phyloP scores from a whole-genome alignment of 92 coral and sea anemone genomes.

The Bergia puertoricense region DNA sequence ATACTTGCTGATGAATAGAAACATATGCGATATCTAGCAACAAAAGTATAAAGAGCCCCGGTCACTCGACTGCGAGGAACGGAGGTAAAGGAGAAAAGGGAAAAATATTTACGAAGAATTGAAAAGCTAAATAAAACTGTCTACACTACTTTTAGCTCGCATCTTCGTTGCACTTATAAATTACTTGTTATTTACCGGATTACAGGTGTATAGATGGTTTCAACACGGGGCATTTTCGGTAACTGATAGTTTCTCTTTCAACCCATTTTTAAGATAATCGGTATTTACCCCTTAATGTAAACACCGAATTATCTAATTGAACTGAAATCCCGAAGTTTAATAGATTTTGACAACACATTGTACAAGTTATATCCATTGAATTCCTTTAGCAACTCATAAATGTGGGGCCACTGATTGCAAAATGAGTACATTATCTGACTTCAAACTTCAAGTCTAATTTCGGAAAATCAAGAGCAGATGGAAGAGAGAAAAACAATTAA shows the following conservation, averaged over 20 bases:
- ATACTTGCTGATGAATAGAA: constrained; percentile 45
- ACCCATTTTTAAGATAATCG: not conserved
- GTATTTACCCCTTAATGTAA: not conserved
- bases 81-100: not conserved
- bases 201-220: not conserved
- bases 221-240: not conserved
- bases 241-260: not conserved
- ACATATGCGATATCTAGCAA: constrained; percentile 93
- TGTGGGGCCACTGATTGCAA: not conserved
- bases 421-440: not conserved
- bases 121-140: not conserved
- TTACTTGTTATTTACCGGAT: not conserved
- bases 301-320: not conserved
- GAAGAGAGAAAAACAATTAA: not conserved
- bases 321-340: not conserved
- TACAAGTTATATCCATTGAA: not conserved
- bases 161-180: not conserved
- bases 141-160: not conserved
- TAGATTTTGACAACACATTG: not conserved
- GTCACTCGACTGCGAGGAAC: not conserved
- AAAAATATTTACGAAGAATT: not conserved
- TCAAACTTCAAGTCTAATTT: constrained; percentile 2
- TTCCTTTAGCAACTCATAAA: not conserved
- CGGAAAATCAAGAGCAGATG: constrained; percentile 11
- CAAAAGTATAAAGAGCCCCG: constrained; percentile 20